phyloP scores from a whole-genome alignment of 1,140 invertebrate genomes.

The Megathymus violae region DNA sequence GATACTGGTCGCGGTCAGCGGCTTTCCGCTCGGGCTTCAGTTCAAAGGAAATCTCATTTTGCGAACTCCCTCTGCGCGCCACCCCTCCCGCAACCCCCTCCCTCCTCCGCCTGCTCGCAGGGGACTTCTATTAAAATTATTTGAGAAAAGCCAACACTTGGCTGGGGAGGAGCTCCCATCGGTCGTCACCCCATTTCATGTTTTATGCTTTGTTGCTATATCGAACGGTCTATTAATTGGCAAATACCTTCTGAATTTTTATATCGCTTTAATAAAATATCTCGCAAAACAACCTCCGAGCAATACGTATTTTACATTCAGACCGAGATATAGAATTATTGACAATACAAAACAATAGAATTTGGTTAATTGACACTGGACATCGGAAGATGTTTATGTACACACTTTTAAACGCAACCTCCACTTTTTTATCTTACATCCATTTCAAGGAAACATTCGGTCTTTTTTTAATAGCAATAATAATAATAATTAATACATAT shows the following conservation, averaged over 20 bases:
- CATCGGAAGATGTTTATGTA: too few species aligned
- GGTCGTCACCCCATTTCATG: slow-evolving; percentile 44
- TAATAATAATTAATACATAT: too few species aligned
- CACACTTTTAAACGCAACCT: too few species aligned
- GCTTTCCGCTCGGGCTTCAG: slow-evolving; percentile 47
- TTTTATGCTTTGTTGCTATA: slow-evolving; percentile 51
- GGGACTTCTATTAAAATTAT: slow-evolving; percentile 79
- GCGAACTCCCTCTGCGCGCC: slow-evolving; percentile 48
- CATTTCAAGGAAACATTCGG: too few species aligned
- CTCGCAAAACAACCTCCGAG: slow-evolving; percentile 5
- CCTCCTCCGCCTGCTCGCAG: slow-evolving; percentile 41
- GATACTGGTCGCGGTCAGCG: slow-evolving; percentile 65
- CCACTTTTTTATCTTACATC: too few species aligned
- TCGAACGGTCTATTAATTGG: slow-evolving; percentile 49
- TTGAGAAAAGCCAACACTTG: slow-evolving; percentile 73
- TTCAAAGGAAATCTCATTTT: slow-evolving; percentile 82
- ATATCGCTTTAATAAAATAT: slow-evolving; percentile 24
- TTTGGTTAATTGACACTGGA: too few species aligned
- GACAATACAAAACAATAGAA: too few species aligned
- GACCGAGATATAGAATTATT: too few species aligned
- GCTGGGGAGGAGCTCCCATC: slow-evolving; percentile 42
- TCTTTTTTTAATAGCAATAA: too few species aligned
- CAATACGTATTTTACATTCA: slow-evolving; percentile 3
- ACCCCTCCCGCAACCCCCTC: slow-evolving; percentile 35
- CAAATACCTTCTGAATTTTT: slow-evolving; percentile 45